A percentile compares a stretch with the other conserved stretches of the same genome.
These are phyloP conservation scores for Xestia rhomboidea DNA, from an alignment of 2,888 invertebrate species.

Conservation along the genomic window DNA sequence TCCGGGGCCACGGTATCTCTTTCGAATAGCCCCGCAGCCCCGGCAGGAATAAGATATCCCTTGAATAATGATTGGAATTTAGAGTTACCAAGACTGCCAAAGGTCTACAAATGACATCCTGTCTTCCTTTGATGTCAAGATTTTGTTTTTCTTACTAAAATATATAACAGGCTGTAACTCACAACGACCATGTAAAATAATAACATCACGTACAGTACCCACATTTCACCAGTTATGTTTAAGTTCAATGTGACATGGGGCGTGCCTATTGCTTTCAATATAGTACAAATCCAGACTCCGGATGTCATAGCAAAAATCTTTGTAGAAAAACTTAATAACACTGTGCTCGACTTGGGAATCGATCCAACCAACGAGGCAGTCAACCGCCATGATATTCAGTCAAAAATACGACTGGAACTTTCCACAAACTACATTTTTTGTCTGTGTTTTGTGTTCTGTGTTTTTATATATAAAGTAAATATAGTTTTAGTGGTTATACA, in stretches of 20 bases:
- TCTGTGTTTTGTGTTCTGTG: no score
- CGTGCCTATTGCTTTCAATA: background rate
- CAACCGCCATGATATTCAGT: background rate
- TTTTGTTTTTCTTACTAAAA: background rate
- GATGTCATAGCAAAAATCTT: background rate
- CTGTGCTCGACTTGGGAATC: no score
- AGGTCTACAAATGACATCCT: background rate
- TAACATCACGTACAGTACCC: background rate
- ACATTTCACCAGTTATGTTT: background rate
- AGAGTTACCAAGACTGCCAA: background rate
- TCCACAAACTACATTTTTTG: background rate
- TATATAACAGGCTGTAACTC: background rate
- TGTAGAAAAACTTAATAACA: background rate
- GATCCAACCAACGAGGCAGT: background rate
- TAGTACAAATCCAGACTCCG: background rate
- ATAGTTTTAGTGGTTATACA: slow-evolving; percentile 17
- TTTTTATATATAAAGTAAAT: slow-evolving; percentile 22
- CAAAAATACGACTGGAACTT: background rate
- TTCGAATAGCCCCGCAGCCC: no score
- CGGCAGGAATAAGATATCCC: no score
- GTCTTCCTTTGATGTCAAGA: background rate
- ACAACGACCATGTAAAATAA: background rate
- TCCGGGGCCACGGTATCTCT: no score
- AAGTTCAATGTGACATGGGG: background rate
- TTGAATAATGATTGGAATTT: no score